Percentiles rank a stretch among this genome's conserved stretches.
Evolutionary conservation across 2,888 invertebrate species (phyloP).

Genomic region (Nebria salina): DNA sequence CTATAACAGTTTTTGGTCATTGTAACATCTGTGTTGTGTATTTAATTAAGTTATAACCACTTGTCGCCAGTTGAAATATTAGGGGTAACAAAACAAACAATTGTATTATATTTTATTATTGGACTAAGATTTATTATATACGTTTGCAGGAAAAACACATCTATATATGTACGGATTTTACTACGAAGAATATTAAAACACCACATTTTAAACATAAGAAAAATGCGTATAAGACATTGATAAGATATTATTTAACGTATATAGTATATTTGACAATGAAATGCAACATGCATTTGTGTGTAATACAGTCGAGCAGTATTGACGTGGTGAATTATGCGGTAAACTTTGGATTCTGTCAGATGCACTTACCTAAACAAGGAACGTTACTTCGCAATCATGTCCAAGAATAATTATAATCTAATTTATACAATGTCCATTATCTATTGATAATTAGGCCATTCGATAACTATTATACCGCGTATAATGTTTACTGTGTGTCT

Average conservation of each 20-base stretch:
- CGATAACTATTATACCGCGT: not conserved
- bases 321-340: too few species aligned
- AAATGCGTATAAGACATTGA: too few species aligned
- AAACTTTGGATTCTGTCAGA: not conserved
- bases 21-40: conserved; percentile 41
- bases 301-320: too few species aligned
- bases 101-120: not conserved
- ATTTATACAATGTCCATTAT: not conserved
- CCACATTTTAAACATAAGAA: too few species aligned
- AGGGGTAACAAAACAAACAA: not conserved
- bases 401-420: not conserved
- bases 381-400: not conserved
- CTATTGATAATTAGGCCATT: not conserved
- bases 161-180: too few species aligned
- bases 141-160: too few species aligned
- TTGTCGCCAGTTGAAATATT: not conserved
- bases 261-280: too few species aligned
- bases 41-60: conserved; percentile 37
- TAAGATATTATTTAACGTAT: too few species aligned
- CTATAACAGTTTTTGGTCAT: conserved; percentile 28
- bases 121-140: too few species aligned
- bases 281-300: too few species aligned
- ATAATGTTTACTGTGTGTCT: not conserved
- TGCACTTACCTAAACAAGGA: not conserved
- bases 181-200: too few species aligned